Conservation (phyloP, 2,113 vertebrate genomes). For the Atractosteus spatula region DNA sequence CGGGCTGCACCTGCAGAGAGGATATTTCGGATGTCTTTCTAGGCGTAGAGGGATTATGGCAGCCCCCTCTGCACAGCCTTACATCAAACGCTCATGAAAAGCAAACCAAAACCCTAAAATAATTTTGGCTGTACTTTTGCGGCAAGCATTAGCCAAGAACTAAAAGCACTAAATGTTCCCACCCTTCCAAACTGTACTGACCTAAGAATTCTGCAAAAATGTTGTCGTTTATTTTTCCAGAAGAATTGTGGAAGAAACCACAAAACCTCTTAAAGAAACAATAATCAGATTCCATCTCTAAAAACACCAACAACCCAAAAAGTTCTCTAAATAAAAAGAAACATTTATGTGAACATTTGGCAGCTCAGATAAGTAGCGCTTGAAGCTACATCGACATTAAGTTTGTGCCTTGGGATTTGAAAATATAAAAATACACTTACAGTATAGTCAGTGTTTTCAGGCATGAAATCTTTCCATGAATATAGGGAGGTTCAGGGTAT, state of each 20-base stretch:
- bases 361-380: no score
- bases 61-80: not conserved
- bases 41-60: not conserved
- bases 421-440: no score
- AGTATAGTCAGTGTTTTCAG: no score
- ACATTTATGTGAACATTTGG: no score
- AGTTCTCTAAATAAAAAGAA: no score
- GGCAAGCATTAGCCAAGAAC: constrained; percentile 15
- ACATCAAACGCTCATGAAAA: constrained; percentile 34
- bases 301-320: not conserved
- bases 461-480: no score
- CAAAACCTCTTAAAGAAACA: not conserved
- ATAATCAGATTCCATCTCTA: no score
- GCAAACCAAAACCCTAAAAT: constrained; percentile 48
- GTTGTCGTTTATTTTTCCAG: constrained; percentile 26
- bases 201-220: constrained; percentile 38
- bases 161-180: constrained; percentile 55
- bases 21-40: not conserved
- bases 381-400: no score
- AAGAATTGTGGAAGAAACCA: constrained; percentile 1
- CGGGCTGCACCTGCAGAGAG: constrained; percentile 6
- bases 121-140: constrained; percentile 28
- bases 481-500: no score
- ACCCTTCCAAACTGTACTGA: constrained; percentile 31
- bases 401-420: no score